Evolutionary conservation across 2,888 invertebrate species (phyloP), one percentile per base, ranked within the genome.

Genomic region (Leptinotarsa haldemani): DNA sequence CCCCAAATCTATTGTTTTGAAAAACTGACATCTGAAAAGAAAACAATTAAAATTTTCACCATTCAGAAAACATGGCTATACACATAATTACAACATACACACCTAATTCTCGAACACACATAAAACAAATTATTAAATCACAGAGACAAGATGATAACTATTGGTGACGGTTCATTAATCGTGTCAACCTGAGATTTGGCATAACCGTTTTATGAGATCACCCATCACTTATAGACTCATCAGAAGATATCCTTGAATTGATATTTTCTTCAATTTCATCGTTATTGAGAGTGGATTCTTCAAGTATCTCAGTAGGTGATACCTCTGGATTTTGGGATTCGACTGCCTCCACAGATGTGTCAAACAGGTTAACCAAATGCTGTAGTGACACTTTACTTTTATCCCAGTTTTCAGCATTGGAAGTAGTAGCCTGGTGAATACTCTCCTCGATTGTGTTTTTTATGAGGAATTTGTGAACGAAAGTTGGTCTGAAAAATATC

Each of bases 401-500:
- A 68, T 87, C 85, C 89, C 89, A 89, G 76, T 84, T 84, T 40
- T 85, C 84, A 3, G 84, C 82, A 58, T 87, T 86, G 16, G 88
- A 85, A 40, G 88, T 86, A 4, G 89, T 87, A 5, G 89, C 89
- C 70, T 89, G 85, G 77, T 88, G 87, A 77, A 94, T 91, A 71
- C 90, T 90, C 83, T 94, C 93, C 84, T 95, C 95, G 22, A 95
- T 92, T 0, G 94, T 94, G 74, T 90, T 88, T 74, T 87, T 87
- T 13, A 94, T 90, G 65, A 94, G 86, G 84, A 95, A 94, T 70
- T 93, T 90, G 86, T 94, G 93, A 0, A 95, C 92, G 53, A 90
- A 89, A 0, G 94, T 94, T 53, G 90, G 87, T 82, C 90, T 91
- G 83, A 66, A 80, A 30, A 52, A 64, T 22, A 64, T 40, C 18